Conservation (phyloP, 2,113 vertebrate genomes). For the Macrotus californicus region DNA sequence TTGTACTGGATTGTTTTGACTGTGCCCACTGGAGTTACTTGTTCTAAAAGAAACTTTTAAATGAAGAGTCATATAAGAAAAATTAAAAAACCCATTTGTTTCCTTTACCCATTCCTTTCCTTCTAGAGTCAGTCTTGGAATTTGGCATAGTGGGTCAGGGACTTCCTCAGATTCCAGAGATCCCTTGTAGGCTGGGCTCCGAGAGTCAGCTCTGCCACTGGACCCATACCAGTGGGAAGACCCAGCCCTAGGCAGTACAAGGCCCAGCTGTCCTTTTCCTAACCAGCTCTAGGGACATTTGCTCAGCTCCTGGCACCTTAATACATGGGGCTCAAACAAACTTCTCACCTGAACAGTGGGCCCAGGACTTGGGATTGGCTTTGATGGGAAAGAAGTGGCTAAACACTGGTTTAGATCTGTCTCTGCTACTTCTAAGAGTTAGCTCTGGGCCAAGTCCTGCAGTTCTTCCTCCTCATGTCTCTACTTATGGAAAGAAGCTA, state of each 20-base stretch:
- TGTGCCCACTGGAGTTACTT: not conserved
- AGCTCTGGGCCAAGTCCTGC: accelerated
- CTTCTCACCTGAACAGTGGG: too few relatives aligned
- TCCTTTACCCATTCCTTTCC: not conserved
- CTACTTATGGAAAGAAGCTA: not conserved
- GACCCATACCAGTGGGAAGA: not conserved
- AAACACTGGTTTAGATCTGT: accelerated
- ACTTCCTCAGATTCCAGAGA: not conserved
- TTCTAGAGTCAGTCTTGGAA: not conserved
- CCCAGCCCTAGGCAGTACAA: accelerated
- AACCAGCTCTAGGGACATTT: not conserved
- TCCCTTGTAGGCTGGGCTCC: too few relatives aligned
- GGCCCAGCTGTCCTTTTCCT: not conserved
- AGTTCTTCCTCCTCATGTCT: not conserved
- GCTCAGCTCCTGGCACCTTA: not conserved
- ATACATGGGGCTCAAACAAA: not conserved
- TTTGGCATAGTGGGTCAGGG: not conserved
- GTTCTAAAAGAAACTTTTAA: slow-evolving; percentile 29
- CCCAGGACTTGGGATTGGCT: too few relatives aligned
- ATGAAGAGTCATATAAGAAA: not conserved
- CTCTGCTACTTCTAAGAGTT: too few relatives aligned
- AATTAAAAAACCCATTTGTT: not conserved
- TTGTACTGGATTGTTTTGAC: not conserved
- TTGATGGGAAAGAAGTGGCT: not conserved
- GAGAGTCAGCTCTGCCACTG: accelerated